Evolutionary conservation across 2,888 invertebrate genomes (phyloP).

Genomic region (Macroteleia sp.): DNA sequence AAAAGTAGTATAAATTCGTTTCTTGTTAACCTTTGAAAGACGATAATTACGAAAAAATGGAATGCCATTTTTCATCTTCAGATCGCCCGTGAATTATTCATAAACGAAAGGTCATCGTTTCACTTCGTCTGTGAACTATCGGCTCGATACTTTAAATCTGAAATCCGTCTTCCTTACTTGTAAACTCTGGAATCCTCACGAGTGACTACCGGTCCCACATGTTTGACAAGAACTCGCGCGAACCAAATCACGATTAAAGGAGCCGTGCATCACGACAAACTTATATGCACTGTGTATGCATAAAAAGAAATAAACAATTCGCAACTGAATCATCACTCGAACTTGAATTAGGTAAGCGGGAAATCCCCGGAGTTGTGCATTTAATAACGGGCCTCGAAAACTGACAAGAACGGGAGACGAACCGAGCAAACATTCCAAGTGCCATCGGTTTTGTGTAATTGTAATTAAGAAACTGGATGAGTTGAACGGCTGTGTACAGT

Average conservation of each 20-base stretch:
- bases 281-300: conserved; percentile 43
- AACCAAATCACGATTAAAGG: conserved; percentile 42
- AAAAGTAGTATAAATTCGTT: too few relatives aligned
- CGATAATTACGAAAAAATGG: too few relatives aligned
- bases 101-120: too few relatives aligned
- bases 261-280: conserved; percentile 40
- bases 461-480: too few relatives aligned
- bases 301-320: conserved; percentile 32
- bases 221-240: conserved; percentile 20
- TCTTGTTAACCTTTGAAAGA: too few relatives aligned
- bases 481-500: conserved; percentile 5
- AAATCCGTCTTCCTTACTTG: conserved; percentile 36
- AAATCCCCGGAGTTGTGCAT: conserved; percentile 30
- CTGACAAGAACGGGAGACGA: conserved; percentile 16
- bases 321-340: conserved; percentile 52
- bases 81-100: too few relatives aligned
- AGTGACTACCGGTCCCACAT: conserved; percentile 52
- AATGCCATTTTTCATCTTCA: too few relatives aligned
- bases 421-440: conserved; percentile 36
- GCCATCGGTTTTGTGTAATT: conserved; percentile 33
- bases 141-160: not conserved
- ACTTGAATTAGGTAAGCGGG: conserved; percentile 31
- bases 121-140: too few relatives aligned
- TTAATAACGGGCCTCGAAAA: conserved; percentile 31
- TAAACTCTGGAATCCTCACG: conserved; percentile 36